Base-by-base conservation (phyloP, 1,140 invertebrate species). In the Diabrotica undecimpunctata region DNA sequence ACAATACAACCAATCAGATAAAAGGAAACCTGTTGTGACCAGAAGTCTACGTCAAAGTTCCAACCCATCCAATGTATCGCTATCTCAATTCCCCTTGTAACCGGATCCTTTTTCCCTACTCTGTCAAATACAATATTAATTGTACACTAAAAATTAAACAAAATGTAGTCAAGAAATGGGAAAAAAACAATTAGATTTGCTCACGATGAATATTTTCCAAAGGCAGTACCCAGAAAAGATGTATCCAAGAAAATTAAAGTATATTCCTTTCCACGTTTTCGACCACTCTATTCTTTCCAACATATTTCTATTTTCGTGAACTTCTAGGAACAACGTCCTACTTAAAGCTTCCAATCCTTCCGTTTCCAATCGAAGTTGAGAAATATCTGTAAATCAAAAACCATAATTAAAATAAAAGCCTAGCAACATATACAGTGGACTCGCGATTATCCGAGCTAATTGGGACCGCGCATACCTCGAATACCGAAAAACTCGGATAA, bases 121-220 rank as follows among this genome's bases (percentile, higher is more conserved):
- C 98, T 87, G 80, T 99, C 96, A 81, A 99, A 98, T 8, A 99
- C 93, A 72, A 99, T 99, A 82, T 99, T 99, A 68, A 99, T 91
- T 56, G 93, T 95, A 62, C 91, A 96, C 93, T 93, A 81, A 69
- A 87, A 79, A 65, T 25, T 25, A 25, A 25, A 25, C 1, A 25
- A 25, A 25, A n/a, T 50, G 13, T 61, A n/a, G 41, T 46, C 8
- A 46, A 46, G 41, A 8, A 46, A n/a, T 10, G 6, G 41, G 41
- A 3, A 46, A 46, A n/a, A 25, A 25, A 25, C 25, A 25, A 46
- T 46, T 6, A 6, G 8, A 46, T 10, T 54, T 54, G 84, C 89
- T 89, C 83, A 96, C 95, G 80, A 99, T 98, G 78, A 99, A 95
- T 78, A 99, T 99, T 85, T 99, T 99, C 94, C 96, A 99, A 54